Evolutionary conservation across 2,113 vertebrate genomes (phyloP).

Genomic region (Etheostoma spectabile): DNA sequence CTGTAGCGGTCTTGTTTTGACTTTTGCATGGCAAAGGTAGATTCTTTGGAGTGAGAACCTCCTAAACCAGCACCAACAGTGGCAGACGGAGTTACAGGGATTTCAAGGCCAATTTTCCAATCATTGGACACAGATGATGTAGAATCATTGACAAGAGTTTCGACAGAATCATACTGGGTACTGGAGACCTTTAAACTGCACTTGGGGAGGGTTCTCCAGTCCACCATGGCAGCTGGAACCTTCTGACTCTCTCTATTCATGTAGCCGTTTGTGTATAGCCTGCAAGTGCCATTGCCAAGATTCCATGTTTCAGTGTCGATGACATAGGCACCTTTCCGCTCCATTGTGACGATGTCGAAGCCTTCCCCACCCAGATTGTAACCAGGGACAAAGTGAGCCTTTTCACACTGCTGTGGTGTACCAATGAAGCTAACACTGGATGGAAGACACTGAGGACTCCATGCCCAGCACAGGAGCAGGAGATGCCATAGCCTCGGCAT

Average conservation of each 20-base stretch:
- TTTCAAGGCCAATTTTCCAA: constrained; percentile 76
- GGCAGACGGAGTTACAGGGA: not conserved
- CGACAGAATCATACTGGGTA: constrained; percentile 56
- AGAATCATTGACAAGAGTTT: constrained; percentile 49
- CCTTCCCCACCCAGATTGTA: constrained; percentile 64
- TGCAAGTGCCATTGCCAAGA: constrained; percentile 31
- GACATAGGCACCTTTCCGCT: constrained; percentile 59
- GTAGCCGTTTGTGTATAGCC: constrained; percentile 17
- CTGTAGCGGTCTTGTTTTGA: constrained; percentile 70
- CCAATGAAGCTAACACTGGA: constrained; percentile 2
- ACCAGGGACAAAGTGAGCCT: constrained; percentile 51
- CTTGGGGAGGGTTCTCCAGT: constrained; percentile 45
- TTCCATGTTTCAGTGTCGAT: constrained; percentile 64
- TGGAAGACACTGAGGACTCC: constrained; percentile 5
- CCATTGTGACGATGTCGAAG: constrained; percentile 62
- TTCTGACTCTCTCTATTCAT: constrained; percentile 8
- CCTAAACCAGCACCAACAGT: constrained; percentile 3
- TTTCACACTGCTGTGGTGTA: constrained; percentile 31
- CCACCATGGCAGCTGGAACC: constrained; percentile 44
- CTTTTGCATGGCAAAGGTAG: constrained; percentile 55
- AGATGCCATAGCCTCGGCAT: constrained; percentile 21
- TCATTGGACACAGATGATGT: constrained; percentile 64
- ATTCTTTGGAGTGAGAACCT: constrained; percentile 62
- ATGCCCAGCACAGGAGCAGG: constrained; percentile 39
- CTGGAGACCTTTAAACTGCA: constrained; percentile 52